Percentiles rank a stretch among this genome's conserved stretches.
Evolutionary conservation across 2,797 vertebrate genomes (phyloP).

Genomic region (Poeciliopsis paucimaculata): DNA sequence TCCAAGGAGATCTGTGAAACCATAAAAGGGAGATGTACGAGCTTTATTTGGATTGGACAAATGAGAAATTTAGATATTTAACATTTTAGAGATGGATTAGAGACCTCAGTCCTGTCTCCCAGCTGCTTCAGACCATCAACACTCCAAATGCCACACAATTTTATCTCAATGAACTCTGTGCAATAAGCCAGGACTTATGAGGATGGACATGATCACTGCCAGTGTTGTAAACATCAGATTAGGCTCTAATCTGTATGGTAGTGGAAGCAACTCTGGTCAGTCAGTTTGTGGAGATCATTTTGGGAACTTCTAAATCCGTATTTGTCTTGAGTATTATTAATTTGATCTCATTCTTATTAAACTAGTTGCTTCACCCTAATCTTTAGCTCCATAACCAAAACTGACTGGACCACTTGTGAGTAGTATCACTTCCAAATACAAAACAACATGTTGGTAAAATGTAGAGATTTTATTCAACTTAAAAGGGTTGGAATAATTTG

Average conservation of each 20-base stretch:
- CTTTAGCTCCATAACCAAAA: no score
- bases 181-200: slow-evolving; percentile 3
- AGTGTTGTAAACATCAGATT: slow-evolving; percentile 6
- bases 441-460: not conserved
- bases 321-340: not conserved
- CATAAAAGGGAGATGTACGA: not conserved
- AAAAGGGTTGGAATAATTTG: not conserved
- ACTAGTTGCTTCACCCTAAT: no score
- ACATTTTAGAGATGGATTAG: not conserved
- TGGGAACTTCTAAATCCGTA: not conserved
- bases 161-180: slow-evolving; percentile 4
- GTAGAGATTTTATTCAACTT: not conserved
- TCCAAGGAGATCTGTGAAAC: not conserved
- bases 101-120: not conserved
- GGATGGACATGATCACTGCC: not conserved
- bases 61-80: not conserved
- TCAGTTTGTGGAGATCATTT: not conserved
- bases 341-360: not conserved
- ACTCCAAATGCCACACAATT: not conserved
- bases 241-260: not conserved
- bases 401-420: not conserved
- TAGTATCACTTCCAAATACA: not conserved
- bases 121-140: not conserved
- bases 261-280: not conserved
- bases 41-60: not conserved